Evolutionary conservation across 37 sponge, comb jelly and placozoan genomes (phyloP).

Genomic region (Beroe ovata): DNA sequence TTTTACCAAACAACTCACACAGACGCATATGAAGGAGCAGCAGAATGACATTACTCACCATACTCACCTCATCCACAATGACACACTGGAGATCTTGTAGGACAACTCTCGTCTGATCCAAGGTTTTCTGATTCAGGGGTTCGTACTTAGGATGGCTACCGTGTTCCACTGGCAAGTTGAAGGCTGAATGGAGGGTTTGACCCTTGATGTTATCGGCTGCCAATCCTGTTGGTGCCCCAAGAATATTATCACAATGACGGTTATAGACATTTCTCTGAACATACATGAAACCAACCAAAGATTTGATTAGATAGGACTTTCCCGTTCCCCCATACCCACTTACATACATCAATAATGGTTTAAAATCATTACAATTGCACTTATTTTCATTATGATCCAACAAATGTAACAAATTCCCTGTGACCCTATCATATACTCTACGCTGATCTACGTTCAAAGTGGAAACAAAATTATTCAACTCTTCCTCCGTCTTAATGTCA

Average conservation of each 20-base stretch:
- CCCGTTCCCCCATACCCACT: conserved; percentile 71
- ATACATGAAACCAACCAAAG: conserved; percentile 46
- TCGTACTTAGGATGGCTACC: conserved; percentile 70
- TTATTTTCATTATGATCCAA: neutral
- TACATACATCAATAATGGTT: conserved; percentile 66
- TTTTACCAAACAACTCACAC: conserved; percentile 67
- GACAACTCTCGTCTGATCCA: conserved; percentile 63
- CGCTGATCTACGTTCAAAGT: conserved; percentile 38
- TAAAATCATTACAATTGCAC: neutral
- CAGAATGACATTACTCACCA: conserved; percentile 70
- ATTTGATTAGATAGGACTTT: conserved; percentile 71
- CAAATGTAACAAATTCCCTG: neutral
- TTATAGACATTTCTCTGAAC: neutral
- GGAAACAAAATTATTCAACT: neutral
- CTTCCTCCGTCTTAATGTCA: neutral
- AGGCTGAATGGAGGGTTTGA: conserved; percentile 67
- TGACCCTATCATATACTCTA: neutral
- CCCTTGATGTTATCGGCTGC: conserved; percentile 69
- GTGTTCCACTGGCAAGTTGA: conserved; percentile 73
- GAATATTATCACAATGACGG: neutral
- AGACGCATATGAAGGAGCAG: conserved; percentile 70
- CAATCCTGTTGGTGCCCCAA: conserved; percentile 70
- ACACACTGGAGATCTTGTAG: conserved; percentile 68
- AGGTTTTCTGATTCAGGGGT: conserved; percentile 68
- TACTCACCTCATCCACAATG: conserved; percentile 76